Conservation (phyloP, 2,113 vertebrate genomes). For the Balaenoptera acutorostrata region DNA sequence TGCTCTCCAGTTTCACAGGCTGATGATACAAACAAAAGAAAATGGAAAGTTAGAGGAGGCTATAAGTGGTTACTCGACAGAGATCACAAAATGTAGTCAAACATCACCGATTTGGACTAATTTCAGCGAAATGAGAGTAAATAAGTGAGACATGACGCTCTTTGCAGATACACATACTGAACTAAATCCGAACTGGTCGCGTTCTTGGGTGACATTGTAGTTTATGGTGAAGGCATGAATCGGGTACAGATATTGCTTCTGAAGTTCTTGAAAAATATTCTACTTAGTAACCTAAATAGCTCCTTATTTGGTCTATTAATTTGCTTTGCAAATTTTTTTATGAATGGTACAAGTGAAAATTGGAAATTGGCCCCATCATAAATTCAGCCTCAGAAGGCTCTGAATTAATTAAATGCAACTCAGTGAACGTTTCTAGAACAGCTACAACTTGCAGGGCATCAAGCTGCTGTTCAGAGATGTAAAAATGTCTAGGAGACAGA, state of each 20-base stretch:
- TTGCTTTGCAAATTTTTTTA: slow-evolving; percentile 36
- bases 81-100: slow-evolving; percentile 59
- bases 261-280: slow-evolving; percentile 18
- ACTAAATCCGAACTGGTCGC: background rate
- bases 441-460: accelerated
- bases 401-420: background rate
- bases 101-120: slow-evolving; percentile 25
- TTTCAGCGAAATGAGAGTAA: slow-evolving; percentile 23
- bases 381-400: slow-evolving; percentile 17
- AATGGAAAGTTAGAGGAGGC: slow-evolving; percentile 78
- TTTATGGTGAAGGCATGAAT: background rate
- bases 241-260: background rate
- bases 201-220: background rate
- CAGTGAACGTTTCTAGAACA: background rate
- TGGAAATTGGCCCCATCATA: slow-evolving; percentile 9
- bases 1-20: slow-evolving; percentile 67
- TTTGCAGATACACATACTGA: background rate
- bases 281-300: background rate
- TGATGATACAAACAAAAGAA: slow-evolving; percentile 81
- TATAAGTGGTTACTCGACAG: slow-evolving; percentile 71
- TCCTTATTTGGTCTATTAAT: slow-evolving; percentile 10
- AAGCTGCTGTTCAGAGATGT: too few relatives aligned
- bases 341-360: slow-evolving; percentile 42
- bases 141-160: background rate
- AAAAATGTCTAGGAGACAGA: background rate